Conservation (phyloP, 2,888 invertebrate species). For the Lissocephala sabroskyi region DNA sequence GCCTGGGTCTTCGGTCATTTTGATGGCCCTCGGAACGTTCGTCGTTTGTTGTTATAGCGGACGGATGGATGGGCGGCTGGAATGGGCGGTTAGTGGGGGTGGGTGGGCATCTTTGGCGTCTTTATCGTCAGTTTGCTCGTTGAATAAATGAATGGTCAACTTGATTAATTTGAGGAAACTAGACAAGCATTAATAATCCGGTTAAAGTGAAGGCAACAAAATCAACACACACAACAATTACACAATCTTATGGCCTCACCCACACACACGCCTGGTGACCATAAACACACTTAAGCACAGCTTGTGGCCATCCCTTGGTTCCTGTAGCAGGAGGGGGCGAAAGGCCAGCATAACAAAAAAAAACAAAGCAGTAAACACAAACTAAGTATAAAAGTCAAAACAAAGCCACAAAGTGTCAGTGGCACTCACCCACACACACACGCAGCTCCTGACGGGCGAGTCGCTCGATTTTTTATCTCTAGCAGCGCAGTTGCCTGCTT, state of each 20-base stretch:
- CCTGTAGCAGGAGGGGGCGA: no score
- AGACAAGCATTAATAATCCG: slow-evolving; percentile 65
- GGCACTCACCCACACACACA: slow-evolving; percentile 19
- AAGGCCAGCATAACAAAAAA: background rate
- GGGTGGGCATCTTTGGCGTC: background rate
- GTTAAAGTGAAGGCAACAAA: slow-evolving; percentile 51
- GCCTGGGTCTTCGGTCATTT: background rate
- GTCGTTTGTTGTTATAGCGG: slow-evolving; percentile 3
- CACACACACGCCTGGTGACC: slow-evolving; percentile 15
- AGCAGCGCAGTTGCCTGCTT: slow-evolving; percentile 15
- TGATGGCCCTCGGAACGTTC: no score
- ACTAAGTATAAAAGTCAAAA: slow-evolving; percentile 64
- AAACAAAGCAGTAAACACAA: slow-evolving; percentile 52
- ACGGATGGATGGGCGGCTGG: background rate
- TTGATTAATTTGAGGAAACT: slow-evolving; percentile 61
- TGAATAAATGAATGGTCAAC: slow-evolving; percentile 63
- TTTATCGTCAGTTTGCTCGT: slow-evolving; percentile 31
- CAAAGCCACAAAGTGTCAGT: slow-evolving; percentile 61
- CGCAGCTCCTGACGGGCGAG: background rate
- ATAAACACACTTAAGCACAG: slow-evolving; percentile 60
- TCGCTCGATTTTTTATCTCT: slow-evolving; percentile 17
- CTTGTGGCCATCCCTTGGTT: slow-evolving; percentile 55
- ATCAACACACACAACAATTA: background rate
- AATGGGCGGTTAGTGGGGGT: no score
- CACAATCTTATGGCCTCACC: slow-evolving; percentile 11